phyloP scores from a whole-genome alignment of 2,888 invertebrate species.

The Tipula vernalis region DNA sequence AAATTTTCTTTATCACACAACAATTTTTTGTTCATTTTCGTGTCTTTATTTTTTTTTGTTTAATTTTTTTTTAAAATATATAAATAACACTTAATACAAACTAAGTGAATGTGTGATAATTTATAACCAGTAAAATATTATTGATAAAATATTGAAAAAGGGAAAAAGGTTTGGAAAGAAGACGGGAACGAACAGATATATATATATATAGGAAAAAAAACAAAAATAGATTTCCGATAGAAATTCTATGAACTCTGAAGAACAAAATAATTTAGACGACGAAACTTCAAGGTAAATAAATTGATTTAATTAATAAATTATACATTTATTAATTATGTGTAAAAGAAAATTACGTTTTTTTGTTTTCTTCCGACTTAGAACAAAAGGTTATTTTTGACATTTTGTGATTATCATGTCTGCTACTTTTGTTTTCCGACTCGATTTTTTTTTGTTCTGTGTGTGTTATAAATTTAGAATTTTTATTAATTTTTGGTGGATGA shows the following conservation, averaged over 20 bases:
- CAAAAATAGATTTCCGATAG: constrained; percentile 1
- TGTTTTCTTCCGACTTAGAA: background rate
- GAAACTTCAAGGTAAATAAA: constrained; percentile 39
- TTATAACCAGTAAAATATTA: background rate
- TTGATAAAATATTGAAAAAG: background rate
- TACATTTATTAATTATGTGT: background rate
- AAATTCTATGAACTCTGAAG: constrained; percentile 38
- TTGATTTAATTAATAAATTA: constrained; percentile 10
- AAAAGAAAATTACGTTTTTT: background rate
- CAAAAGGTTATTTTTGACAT: background rate
- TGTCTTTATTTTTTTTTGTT: background rate
- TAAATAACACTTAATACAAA: background rate
- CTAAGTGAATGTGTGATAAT: background rate
- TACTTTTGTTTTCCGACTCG: background rate
- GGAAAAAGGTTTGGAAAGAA: background rate
- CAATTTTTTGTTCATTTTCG: background rate
- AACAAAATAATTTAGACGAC: constrained; percentile 34
- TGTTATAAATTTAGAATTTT: background rate
- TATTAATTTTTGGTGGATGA: background rate
- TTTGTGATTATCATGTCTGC: background rate
- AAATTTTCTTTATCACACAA: background rate
- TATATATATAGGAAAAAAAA: background rate
- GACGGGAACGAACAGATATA: background rate
- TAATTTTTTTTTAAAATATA: background rate
- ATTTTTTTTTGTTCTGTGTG: background rate